These are phyloP conservation scores for Lycocerus yunnanus DNA, from an alignment of 2,888 invertebrate species.

Conservation along the genomic window DNA sequence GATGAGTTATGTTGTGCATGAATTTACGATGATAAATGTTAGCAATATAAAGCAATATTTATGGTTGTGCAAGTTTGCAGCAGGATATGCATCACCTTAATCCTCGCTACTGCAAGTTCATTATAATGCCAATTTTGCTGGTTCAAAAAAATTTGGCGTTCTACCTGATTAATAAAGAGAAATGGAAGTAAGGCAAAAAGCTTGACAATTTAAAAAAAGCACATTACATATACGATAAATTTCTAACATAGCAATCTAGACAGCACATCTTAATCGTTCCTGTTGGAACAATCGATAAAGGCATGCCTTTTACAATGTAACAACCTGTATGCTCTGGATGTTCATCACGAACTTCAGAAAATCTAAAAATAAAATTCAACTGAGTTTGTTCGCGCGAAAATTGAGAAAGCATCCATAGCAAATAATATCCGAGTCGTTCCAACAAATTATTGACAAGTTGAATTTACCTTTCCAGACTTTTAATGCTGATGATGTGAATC, in stretches of 20 bases:
- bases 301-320: neutral
- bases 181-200: neutral
- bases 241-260: neutral
- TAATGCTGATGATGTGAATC: neutral
- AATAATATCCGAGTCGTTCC: neutral
- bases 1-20: neutral
- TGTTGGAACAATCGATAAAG: neutral
- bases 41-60: neutral
- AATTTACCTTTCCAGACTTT: neutral
- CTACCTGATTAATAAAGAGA: neutral
- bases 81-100: neutral
- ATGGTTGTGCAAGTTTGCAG: neutral
- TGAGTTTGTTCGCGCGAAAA: neutral
- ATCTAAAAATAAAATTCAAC: neutral
- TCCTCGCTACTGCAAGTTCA: neutral
- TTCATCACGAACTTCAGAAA: neutral
- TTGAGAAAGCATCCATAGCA: neutral
- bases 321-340: neutral
- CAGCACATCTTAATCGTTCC: neutral
- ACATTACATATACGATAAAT: neutral
- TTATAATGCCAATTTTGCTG: neutral
- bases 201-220: neutral
- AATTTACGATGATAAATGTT: neutral
- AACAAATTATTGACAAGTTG: neutral
- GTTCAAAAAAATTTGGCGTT: neutral